Percentiles rank a stretch among this genome's conserved stretches.
Evolutionary conservation across 2,888 invertebrate genomes (phyloP).

Genomic region (Stenodera caucasica): DNA sequence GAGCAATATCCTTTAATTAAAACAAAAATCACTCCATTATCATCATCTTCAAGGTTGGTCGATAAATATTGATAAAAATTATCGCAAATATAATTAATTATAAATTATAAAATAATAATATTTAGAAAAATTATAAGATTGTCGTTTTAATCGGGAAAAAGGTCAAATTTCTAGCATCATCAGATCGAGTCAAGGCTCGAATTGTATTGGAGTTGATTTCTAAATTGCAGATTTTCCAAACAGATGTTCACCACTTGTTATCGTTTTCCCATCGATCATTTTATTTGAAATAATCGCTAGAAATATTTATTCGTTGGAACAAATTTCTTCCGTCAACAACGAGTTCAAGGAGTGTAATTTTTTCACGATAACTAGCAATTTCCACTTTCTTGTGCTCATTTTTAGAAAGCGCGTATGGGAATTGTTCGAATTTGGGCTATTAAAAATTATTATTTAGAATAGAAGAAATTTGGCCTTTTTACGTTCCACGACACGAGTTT

Average conservation of each 20-base stretch:
- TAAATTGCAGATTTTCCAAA: background rate
- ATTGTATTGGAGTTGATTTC: background rate
- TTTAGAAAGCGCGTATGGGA: too few relatives aligned
- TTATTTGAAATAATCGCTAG: too few relatives aligned
- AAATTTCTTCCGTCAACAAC: background rate
- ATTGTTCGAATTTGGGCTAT: too few relatives aligned
- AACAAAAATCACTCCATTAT: background rate
- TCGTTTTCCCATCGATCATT: too few relatives aligned
- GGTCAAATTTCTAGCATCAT: background rate
- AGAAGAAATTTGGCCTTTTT: too few relatives aligned
- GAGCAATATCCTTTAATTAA: background rate
- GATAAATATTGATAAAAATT: background rate
- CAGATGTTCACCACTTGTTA: background rate
- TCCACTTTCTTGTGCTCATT: background rate
- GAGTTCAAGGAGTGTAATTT: background rate
- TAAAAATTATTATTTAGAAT: too few relatives aligned
- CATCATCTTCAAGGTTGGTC: background rate
- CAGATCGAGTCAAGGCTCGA: background rate
- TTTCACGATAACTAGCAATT: too few relatives aligned
- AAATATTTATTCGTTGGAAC: too few relatives aligned
- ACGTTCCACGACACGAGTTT: too few relatives aligned
- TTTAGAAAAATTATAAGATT: background rate
- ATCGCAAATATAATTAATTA: constrained; percentile 1
- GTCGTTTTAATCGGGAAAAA: background rate
- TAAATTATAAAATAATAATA: background rate